Evolutionary conservation across 2,888 invertebrate species (phyloP).

Genomic region (Salpingus planirostris): DNA sequence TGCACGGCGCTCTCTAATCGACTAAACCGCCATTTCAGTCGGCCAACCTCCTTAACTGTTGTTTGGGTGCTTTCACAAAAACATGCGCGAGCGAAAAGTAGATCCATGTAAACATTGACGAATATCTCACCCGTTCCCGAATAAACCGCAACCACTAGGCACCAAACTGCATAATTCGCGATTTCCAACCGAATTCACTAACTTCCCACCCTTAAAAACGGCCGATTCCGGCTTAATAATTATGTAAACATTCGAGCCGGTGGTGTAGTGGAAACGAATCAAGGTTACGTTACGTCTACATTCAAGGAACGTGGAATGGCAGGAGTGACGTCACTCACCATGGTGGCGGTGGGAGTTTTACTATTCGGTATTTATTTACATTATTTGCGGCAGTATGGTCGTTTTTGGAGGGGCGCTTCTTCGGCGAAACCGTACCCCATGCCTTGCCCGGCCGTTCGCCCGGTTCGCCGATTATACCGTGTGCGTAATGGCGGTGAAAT

Average conservation of each 20-base stretch:
- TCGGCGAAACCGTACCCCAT: too few species aligned
- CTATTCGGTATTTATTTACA: constrained; percentile 17
- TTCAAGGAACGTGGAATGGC: constrained; percentile 23
- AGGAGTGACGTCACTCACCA: constrained; percentile 22
- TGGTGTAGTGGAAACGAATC: constrained; percentile 29
- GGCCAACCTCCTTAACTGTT: constrained; percentile 33
- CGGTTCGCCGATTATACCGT: too few species aligned
- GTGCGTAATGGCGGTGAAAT: too few species aligned
- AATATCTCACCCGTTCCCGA: not conserved
- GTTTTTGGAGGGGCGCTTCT: not conserved
- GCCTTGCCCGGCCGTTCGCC: too few species aligned
- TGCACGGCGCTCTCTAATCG: constrained; percentile 10
- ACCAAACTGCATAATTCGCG: not conserved
- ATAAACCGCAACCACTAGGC: not conserved
- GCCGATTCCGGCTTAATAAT: too few species aligned
- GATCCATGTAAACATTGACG: constrained; percentile 33
- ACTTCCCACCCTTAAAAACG: not conserved
- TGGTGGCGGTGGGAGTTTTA: constrained; percentile 13
- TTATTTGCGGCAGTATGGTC: constrained; percentile 1
- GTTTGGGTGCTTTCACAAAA: constrained; percentile 38
- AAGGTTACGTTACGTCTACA: constrained; percentile 32
- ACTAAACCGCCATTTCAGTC: constrained; percentile 20
- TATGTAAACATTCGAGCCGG: constrained; percentile 22
- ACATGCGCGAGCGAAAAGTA: constrained; percentile 35
- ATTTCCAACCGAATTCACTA: not conserved